Evolutionary conservation across 2,888 invertebrate genomes (phyloP), one percentile per base, ranked within the genome.

Genomic region (Aphodius sticticus): DNA sequence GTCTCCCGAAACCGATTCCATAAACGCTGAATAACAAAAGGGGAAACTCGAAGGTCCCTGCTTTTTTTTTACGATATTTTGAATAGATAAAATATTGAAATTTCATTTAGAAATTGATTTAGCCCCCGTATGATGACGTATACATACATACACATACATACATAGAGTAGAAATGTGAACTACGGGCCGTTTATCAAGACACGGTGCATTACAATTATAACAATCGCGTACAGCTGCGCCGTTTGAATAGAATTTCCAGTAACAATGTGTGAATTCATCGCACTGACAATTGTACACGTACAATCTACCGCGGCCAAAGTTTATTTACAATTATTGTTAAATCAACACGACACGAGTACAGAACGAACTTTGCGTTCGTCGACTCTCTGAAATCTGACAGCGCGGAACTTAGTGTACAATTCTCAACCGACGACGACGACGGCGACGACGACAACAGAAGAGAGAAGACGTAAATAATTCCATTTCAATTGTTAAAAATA

Each of bases 401-500:
- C 1, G 4, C 53, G 4, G 53, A 53, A 53, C 53, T 53, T 53
- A 7, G 53, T 26, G 53, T 53, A 53, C 53, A 53, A 53, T 53
- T 53, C 53, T 1, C 1, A 5, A 53, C 53, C 53, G 9, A 3
- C 26, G 26, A 26, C 26, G 26, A 26, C 26, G 26, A 26, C 26
- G 26, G 3, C 26, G 3, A 26, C 26, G 2, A 3, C 1, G 26
- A 26, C 2, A 26, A 26, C 2, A 26, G 26, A 53, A 37, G 74
- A 81, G 82, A 82, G 83, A 83, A 84, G 84, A 84, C 84, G 84
- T 83, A 83, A 83, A 84, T 83, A 84, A 84, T 84, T 83, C 83
- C 81, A 84, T 84, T 84, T 80, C 83, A 83, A 81, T 83, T 84
- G 84, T 84, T 84, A 84, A 79, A 87, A 87, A 87, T 87, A 88